phyloP scores from a whole-genome alignment of 2,113 vertebrate species.

The Vimba vimba region DNA sequence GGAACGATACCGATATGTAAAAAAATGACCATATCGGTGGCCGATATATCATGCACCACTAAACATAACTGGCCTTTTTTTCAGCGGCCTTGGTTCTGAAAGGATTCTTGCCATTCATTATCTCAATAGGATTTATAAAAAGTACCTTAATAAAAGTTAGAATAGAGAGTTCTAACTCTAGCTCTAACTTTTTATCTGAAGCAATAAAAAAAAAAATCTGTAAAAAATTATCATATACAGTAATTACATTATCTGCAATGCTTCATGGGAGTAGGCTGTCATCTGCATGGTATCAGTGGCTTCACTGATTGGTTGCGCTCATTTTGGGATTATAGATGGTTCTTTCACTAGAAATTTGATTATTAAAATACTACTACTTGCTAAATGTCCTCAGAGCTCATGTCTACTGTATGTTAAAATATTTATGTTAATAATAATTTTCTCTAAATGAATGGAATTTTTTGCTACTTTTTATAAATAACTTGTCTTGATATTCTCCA shows the following conservation, averaged over 20 bases:
- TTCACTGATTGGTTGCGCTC: background rate
- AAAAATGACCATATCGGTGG: too few species aligned
- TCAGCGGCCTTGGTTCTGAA: constrained; percentile 1
- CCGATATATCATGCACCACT: too few species aligned
- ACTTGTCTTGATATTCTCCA: background rate
- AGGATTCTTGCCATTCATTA: background rate
- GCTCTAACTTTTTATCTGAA: background rate
- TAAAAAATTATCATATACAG: too few species aligned
- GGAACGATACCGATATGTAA: too few species aligned
- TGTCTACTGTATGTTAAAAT: background rate
- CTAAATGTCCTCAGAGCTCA: background rate
- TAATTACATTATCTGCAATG: too few species aligned
- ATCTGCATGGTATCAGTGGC: too few species aligned
- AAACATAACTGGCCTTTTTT: background rate
- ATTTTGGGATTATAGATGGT: background rate
- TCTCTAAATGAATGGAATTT: background rate
- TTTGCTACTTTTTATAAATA: background rate
- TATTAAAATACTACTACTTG: background rate
- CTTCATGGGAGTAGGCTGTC: too few species aligned
- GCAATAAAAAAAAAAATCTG: too few species aligned
- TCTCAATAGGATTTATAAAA: background rate
- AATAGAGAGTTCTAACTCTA: background rate
- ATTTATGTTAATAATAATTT: background rate
- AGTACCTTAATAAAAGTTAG: background rate
- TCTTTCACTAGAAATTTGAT: too few species aligned